phyloP scores from a whole-genome alignment of 2,113 vertebrate species.

The Saccopteryx bilineata region DNA sequence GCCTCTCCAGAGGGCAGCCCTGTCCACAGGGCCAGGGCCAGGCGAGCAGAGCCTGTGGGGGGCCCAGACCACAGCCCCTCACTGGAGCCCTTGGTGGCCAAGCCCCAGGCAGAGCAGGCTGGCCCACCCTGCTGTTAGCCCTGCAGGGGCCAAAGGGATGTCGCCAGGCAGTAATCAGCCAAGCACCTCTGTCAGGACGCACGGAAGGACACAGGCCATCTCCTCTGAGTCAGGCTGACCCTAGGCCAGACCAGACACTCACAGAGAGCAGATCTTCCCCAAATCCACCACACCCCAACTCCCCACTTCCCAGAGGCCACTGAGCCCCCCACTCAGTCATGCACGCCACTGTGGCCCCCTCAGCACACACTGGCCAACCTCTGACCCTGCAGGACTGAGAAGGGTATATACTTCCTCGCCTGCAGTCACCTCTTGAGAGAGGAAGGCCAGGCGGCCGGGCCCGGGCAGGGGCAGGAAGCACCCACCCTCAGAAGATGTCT shows the following conservation, averaged over 20 bases:
- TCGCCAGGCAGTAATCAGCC: rapidly evolving
- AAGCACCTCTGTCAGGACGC: background rate
- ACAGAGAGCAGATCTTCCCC: background rate
- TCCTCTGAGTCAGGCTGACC: background rate
- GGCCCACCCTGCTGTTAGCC: rapidly evolving
- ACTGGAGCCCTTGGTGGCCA: rapidly evolving
- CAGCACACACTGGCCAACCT: rapidly evolving
- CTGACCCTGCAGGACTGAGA: too few relatives aligned
- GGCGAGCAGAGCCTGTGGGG: rapidly evolving
- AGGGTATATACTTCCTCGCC: background rate
- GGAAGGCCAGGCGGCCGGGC: background rate
- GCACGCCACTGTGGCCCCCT: rapidly evolving
- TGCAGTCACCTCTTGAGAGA: background rate
- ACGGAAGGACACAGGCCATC: background rate
- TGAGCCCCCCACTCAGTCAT: rapidly evolving
- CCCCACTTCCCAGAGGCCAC: background rate
- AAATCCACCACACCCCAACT: background rate
- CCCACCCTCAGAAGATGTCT: too few relatives aligned
- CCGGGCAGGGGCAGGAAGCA: background rate
- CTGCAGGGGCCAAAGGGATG: background rate
- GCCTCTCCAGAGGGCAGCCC: background rate
- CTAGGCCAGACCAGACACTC: background rate
- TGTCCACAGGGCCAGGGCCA: background rate
- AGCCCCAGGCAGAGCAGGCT: background rate
- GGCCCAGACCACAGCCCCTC: rapidly evolving